Evolutionary conservation across 2,113 vertebrate species (phyloP).

Genomic region (Charadrius vociferus): DNA sequence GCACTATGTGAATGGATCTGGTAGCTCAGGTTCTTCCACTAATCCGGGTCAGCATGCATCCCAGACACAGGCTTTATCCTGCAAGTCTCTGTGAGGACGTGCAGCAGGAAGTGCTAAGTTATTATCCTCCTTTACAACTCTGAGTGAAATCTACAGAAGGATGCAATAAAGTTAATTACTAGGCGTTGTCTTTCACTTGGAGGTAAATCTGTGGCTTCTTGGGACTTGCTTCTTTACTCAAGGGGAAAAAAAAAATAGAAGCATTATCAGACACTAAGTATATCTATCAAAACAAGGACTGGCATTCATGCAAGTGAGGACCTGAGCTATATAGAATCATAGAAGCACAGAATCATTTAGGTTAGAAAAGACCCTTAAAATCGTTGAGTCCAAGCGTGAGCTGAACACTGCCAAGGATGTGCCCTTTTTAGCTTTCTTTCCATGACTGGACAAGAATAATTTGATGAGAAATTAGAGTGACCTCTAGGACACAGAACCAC

Average conservation of each 20-base stretch:
- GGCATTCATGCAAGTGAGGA: not conserved
- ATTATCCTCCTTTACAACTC: not conserved
- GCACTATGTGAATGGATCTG: not conserved
- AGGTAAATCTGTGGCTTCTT: not conserved
- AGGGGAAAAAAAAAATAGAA: not conserved
- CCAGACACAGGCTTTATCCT: conserved; percentile 8
- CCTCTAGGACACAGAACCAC: not conserved
- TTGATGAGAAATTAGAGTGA: not conserved
- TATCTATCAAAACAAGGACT: not conserved
- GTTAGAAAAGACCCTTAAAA: not conserved
- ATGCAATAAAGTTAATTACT: conserved; percentile 24
- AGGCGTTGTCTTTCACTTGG: conserved; percentile 8
- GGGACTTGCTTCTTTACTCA: not conserved
- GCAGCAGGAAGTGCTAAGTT: not conserved
- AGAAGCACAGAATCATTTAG: not conserved
- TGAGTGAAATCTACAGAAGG: not conserved
- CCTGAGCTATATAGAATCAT: not conserved
- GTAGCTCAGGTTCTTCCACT: conserved; percentile 28
- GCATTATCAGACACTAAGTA: not conserved
- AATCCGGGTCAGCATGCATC: not conserved
- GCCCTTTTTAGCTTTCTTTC: not conserved
- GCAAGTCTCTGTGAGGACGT: not conserved
- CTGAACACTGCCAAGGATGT: not conserved
- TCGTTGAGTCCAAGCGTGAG: not conserved
- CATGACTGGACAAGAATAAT: not conserved